Evolutionary conservation across 2,113 vertebrate genomes (phyloP).

Genomic region (Oreocharis arfaki): DNA sequence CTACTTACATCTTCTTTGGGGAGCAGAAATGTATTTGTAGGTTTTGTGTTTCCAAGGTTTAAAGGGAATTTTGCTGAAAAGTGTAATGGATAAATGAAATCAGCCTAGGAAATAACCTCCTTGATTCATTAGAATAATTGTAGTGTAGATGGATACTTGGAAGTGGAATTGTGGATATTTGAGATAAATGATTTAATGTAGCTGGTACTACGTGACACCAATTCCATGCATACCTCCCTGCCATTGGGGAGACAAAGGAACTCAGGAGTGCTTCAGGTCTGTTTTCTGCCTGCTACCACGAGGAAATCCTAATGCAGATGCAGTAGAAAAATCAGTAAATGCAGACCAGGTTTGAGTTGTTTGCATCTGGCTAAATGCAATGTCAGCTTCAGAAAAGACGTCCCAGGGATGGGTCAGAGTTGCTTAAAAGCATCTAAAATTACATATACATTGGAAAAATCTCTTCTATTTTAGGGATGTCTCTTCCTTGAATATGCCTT

Average conservation of each 20-base stretch:
- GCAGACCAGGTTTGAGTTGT: background rate
- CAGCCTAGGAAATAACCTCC: background rate
- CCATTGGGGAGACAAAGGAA: background rate
- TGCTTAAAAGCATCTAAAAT: background rate
- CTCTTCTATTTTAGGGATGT: background rate
- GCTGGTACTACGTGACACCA: background rate
- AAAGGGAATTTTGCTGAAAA: slow-evolving; percentile 5
- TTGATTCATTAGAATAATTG: background rate
- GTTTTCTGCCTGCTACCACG: background rate
- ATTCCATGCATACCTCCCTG: background rate
- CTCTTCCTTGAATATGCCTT: background rate
- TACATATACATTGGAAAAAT: background rate
- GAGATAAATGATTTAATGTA: background rate
- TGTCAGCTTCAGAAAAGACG: background rate
- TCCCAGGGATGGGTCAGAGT: background rate
- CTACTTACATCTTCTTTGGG: background rate
- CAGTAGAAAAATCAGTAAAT: background rate
- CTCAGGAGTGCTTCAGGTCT: background rate
- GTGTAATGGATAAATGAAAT: background rate
- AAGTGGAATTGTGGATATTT: background rate
- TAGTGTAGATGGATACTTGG: background rate
- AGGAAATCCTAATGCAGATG: background rate
- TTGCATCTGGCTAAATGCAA: background rate
- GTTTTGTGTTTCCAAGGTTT: background rate
- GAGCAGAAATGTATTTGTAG: background rate